Percentiles rank a stretch among this genome's conserved stretches.
These are phyloP conservation scores for Drosophila leonis DNA, from an alignment of 2,888 invertebrate species.

Conservation along the genomic window DNA sequence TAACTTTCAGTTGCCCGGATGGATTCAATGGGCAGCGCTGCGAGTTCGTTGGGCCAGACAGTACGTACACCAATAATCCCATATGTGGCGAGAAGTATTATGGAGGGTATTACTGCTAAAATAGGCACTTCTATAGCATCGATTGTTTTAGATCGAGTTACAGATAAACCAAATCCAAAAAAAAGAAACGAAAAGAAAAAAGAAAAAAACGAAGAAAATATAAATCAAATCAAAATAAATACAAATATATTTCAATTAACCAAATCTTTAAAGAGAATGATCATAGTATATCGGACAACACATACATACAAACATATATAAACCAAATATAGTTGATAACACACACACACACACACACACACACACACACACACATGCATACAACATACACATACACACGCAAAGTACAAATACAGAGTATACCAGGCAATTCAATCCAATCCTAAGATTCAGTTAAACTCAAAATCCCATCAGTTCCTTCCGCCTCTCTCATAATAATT, in stretches of 20 bases:
- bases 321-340: slow-evolving; percentile 74
- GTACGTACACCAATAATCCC: slow-evolving; percentile 85
- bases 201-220: neutral
- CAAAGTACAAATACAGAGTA: slow-evolving; percentile 76
- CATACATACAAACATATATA: slow-evolving; percentile 39
- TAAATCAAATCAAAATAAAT: slow-evolving; percentile 17
- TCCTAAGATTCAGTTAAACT: slow-evolving; percentile 30
- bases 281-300: slow-evolving; percentile 29
- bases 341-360: slow-evolving; percentile 45
- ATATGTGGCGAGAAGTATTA: slow-evolving; percentile 84
- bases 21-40: slow-evolving; percentile 85
- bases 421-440: slow-evolving; percentile 40
- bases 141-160: slow-evolving; percentile 73
- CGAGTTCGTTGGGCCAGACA: slow-evolving; percentile 83
- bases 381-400: slow-evolving; percentile 42
- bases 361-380: slow-evolving; percentile 23
- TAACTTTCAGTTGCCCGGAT: slow-evolving; percentile 83
- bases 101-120: slow-evolving; percentile 86
- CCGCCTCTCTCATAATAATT: slow-evolving; percentile 14
- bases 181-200: no score
- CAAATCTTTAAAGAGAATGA: slow-evolving; percentile 19
- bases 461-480: slow-evolving; percentile 9
- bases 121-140: slow-evolving; percentile 86
- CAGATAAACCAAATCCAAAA: slow-evolving; percentile 31
- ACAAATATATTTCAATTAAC: slow-evolving; percentile 31